Evolutionary conservation across 2,113 vertebrate genomes (phyloP), one percentile per base, ranked within the genome.

Genomic region (Lasiurus cinereus): DNA sequence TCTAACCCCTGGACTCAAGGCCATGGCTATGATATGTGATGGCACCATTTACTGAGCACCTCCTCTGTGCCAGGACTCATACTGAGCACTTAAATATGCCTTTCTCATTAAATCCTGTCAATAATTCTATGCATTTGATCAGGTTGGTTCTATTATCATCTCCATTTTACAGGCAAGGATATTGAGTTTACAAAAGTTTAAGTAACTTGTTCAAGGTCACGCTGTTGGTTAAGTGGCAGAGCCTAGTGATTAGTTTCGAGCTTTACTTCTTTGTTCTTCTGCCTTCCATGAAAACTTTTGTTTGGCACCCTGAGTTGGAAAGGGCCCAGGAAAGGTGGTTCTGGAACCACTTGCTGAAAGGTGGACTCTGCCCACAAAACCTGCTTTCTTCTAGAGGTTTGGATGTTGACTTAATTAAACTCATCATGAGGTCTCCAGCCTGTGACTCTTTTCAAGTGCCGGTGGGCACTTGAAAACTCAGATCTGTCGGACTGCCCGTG

Each of bases 391-490:
- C 54, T 70, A 33, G 54, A 89, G 64, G 31, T 59, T 62, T 33
- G 39, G 16, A 10, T 84, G 59, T 86, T 93, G 67, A 92, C 74
- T 92, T 94, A 52, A 77, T 90, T 94, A 33, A 84, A 39, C 50
- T 46, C 69, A 66, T 52, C 64, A 85, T 1, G 19, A 96, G 64
- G 56, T 72, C 67, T 93, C 39, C 48, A 59, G 54, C 48, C 56
- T 88, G 27, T 67, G 73, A 91, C 86, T 88, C 85, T 36, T 90
- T 74, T 94, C 77, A 78, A 88, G 79, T 94, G 80, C 48, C 62
- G 56, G 31, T 27, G 19, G 74, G 36, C 36, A 86, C 91, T 82
- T 90, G 89, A 96, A 94, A 95, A 82, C 79, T 78, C 77, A 84
- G 85, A 48, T 92, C 50, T 73, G 24, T 74, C 64, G n/a, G 33